Percentiles rank a stretch among this genome's conserved stretches.
These are phyloP conservation scores for Furcula furcula DNA, from an alignment of 2,888 invertebrate genomes.

Conservation along the genomic window DNA sequence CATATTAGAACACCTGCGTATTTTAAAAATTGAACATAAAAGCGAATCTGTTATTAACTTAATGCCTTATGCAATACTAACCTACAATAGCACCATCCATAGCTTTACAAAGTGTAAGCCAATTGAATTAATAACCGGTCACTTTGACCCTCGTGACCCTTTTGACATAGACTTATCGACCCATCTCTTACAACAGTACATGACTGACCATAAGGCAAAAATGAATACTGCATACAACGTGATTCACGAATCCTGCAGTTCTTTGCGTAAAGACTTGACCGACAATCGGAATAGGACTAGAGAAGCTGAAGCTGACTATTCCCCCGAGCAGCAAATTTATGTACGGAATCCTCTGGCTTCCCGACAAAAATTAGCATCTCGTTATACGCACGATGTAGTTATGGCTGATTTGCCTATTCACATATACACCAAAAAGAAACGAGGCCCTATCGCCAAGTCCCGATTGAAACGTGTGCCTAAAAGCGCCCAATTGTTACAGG, in stretches of 20 bases:
- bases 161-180: neutral
- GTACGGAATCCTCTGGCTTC: neutral
- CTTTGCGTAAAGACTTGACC: neutral
- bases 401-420: constrained; percentile 1
- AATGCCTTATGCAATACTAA: constrained; percentile 8
- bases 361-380: neutral
- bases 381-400: constrained; percentile 1
- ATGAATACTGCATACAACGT: neutral
- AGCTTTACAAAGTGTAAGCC: constrained; percentile 18
- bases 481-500: neutral
- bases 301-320: neutral
- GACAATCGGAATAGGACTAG: neutral
- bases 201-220: neutral
- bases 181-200: neutral
- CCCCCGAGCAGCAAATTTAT: neutral
- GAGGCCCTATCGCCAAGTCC: too few relatives aligned
- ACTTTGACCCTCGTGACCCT: constrained; percentile 6
- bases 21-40: neutral
- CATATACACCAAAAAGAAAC: neutral
- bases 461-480: constrained; percentile 1
- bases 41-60: constrained; percentile 3
- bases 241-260: neutral
- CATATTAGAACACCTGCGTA: constrained; percentile 3
- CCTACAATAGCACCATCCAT: constrained; percentile 16
- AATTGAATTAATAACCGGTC: constrained; percentile 17